Percentiles rank a stretch among this genome's conserved stretches.
These are phyloP conservation scores for Amiota mariae DNA, from an alignment of 2,888 invertebrate species.

Conservation along the genomic window DNA sequence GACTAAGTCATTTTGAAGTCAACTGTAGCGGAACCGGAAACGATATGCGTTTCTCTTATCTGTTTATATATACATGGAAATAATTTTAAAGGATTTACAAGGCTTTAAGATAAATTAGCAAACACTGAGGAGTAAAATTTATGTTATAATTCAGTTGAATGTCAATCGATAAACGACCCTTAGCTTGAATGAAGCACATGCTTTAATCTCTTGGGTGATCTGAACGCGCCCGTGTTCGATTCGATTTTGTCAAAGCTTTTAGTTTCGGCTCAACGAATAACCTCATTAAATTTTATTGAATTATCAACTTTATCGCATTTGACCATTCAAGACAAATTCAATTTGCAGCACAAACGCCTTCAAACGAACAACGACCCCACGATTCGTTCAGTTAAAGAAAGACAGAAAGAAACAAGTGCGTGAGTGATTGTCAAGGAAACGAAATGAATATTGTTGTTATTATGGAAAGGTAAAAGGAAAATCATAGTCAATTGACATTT, in stretches of 20 bases:
- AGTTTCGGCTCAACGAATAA: conserved; percentile 36
- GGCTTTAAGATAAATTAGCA: neutral
- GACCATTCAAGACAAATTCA: conserved; percentile 53
- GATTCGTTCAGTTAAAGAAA: neutral
- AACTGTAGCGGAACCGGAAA: neutral
- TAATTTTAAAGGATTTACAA: conserved; percentile 7
- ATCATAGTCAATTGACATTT: conserved; percentile 60
- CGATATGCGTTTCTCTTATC: neutral
- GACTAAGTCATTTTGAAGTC: neutral
- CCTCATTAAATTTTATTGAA: conserved; percentile 63
- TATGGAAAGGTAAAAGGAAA: conserved; percentile 36
- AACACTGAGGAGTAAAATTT: neutral
- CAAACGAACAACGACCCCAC: neutral
- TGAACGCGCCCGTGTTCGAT: neutral
- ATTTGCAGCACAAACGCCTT: conserved; percentile 50
- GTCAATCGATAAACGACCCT: neutral
- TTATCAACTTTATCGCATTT: conserved; percentile 63
- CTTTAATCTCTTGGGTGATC: neutral
- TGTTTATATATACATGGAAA: conserved; percentile 3
- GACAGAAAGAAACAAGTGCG: conserved; percentile 32
- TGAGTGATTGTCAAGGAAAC: neutral
- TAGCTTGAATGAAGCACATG: neutral
- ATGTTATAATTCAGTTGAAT: too few species aligned
- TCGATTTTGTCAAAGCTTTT: conserved; percentile 14
- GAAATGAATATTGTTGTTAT: neutral